Conservation (phyloP, 2,113 vertebrate species). For the Antechinus stuartii region DNA sequence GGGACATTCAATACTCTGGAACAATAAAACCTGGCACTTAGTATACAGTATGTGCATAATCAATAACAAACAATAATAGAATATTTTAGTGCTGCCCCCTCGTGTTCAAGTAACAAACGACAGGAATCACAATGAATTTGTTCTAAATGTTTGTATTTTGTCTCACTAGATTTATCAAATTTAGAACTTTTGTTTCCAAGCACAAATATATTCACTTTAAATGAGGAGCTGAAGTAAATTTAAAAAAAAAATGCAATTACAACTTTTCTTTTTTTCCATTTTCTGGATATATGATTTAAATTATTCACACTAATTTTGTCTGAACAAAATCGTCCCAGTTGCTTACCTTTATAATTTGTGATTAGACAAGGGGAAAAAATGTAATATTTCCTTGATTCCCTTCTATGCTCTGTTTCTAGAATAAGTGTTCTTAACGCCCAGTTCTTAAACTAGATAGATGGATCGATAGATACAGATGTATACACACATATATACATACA, state of each 20-base stretch:
- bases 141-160: neutral
- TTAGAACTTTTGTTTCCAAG: neutral
- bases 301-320: neutral
- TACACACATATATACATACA: too few relatives aligned
- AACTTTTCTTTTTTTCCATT: neutral
- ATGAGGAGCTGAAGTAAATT: neutral
- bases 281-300: neutral
- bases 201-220: neutral
- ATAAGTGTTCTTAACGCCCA: neutral
- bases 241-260: neutral
- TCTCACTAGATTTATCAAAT: slow-evolving; percentile 6
- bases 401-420: slow-evolving; percentile 14
- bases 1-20: slow-evolving; percentile 41
- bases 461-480: too few relatives aligned
- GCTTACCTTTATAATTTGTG: slow-evolving; percentile 3
- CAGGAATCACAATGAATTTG: slow-evolving; percentile 49
- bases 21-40: slow-evolving; percentile 49
- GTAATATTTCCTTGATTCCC: neutral
- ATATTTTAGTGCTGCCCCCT: slow-evolving; percentile 83
- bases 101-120: slow-evolving; percentile 78
- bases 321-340: neutral
- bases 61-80: slow-evolving; percentile 68
- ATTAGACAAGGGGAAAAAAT: neutral
- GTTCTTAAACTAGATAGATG: neutral
- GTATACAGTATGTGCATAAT: slow-evolving; percentile 62